A percentile compares a stretch with the other conserved stretches of the same genome.
These are phyloP conservation scores for Lordiphosa stackelbergi DNA, from an alignment of 1,140 invertebrate genomes.

Conservation along the genomic window DNA sequence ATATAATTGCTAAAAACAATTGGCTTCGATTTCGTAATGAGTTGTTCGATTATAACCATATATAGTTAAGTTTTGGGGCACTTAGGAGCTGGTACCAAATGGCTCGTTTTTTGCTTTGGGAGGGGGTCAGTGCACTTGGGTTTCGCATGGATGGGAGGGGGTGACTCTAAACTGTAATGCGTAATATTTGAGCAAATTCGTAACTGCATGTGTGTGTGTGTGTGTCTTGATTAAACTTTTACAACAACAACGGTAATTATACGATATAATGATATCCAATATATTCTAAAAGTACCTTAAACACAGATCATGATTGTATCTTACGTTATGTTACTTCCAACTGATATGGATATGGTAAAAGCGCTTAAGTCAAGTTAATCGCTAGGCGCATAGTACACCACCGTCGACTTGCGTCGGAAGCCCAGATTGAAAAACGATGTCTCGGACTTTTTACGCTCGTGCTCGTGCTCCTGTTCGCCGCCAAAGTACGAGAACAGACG, in stretches of 20 bases:
- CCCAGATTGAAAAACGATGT: constrained; percentile 75
- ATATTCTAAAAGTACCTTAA: constrained; percentile 16
- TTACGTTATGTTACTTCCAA: constrained; percentile 3
- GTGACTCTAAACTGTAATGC: constrained; percentile 26
- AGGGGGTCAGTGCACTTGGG: constrained; percentile 17
- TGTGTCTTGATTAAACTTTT: constrained; percentile 41
- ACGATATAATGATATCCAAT: constrained; percentile 34
- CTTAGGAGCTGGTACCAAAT: constrained; percentile 43
- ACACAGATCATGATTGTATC: constrained; percentile 43
- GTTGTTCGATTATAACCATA: constrained; percentile 33
- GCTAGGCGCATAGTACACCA: constrained; percentile 70
- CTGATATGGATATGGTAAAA: constrained; percentile 47
- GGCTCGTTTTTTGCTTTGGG: constrained; percentile 22
- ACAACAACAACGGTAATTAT: constrained; percentile 60
- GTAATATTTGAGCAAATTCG: constrained; percentile 71
- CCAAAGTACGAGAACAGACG: constrained; percentile 73
- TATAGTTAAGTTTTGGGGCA: constrained; percentile 55
- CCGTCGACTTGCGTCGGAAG: constrained; percentile 72
- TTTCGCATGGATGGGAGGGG: constrained; percentile 1
- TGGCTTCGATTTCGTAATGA: constrained; percentile 61
- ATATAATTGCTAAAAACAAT: constrained; percentile 76
- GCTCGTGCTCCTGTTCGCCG: constrained; percentile 67
- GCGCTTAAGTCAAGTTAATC: constrained; percentile 23
- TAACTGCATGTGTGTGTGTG: constrained; percentile 45
- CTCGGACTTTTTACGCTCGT: constrained; percentile 72